phyloP scores from a whole-genome alignment of 2,888 invertebrate genomes.

The Pollenia amentaria region DNA sequence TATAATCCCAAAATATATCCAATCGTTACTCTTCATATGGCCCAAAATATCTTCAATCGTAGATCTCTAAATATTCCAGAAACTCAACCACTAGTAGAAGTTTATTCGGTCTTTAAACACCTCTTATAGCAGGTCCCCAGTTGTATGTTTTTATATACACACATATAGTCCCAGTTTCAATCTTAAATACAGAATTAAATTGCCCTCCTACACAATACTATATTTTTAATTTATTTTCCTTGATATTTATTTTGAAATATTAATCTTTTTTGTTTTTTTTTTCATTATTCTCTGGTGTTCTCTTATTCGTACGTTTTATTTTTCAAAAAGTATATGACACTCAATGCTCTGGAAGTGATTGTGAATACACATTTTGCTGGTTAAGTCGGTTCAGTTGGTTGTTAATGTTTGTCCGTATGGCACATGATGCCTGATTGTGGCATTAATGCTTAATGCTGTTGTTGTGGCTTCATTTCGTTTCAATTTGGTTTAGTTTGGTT shows the following conservation, averaged over 20 bases:
- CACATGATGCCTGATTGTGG: slow-evolving; percentile 54
- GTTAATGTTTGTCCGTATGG: not conserved
- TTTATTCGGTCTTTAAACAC: too few relatives aligned
- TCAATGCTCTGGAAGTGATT: slow-evolving; percentile 50
- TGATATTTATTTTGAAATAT: slow-evolving; percentile 54
- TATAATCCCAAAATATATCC: too few relatives aligned
- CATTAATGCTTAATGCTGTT: slow-evolving; percentile 41
- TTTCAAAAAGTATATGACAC: slow-evolving; percentile 33
- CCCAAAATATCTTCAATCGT: too few relatives aligned
- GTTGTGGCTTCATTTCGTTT: slow-evolving; percentile 35
- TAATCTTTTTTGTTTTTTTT: slow-evolving; percentile 53
- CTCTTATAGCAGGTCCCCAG: too few relatives aligned
- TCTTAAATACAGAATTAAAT: not conserved
- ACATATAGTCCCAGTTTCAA: too few relatives aligned
- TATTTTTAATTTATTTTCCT: slow-evolving; percentile 20
- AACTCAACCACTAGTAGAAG: too few relatives aligned
- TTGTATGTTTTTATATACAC: too few relatives aligned
- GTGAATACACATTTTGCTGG: slow-evolving; percentile 14
- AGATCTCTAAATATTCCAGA: too few relatives aligned
- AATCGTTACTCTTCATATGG: too few relatives aligned
- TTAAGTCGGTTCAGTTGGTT: not conserved
- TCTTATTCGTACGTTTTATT: slow-evolving; percentile 37
- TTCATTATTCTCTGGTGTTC: not conserved
- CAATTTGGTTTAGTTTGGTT: slow-evolving; percentile 19
- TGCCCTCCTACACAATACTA: slow-evolving; percentile 10